Base-by-base conservation (phyloP, 1,140 invertebrate species). In the Diprion similis region DNA sequence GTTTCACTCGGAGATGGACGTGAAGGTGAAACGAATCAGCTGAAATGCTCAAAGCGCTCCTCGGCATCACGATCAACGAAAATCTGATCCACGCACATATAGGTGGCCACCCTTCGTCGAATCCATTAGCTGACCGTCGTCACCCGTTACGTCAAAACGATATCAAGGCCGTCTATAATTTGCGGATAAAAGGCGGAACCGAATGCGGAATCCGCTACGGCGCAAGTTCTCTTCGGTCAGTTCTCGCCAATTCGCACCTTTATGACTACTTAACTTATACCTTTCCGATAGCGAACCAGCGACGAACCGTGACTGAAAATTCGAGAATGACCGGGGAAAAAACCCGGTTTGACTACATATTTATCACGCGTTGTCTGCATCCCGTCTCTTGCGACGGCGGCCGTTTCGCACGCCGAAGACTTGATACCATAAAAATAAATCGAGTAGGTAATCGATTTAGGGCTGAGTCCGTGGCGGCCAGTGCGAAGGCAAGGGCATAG, bases 381-480 rank as follows among this genome's bases (percentile, higher is more conserved):
- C 51, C 24, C 24, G 51, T 13, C 51, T 59, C 51, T 59, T 13
- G 24, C 24, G 24, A n/a, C 24, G 24, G 24, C 24, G 24, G 11
- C n/a, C 51, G 51, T 13, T 59, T 59, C n/a, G 51, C 24, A 37
- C 11, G 51, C 51, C 51, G n/a, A 8, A 59, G 51, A 59, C n/a
- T 59, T n/a, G 51, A 59, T 59, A 59, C 51, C 51, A n/a, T 59
- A 59, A 59, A 59, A 59, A 59, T 59, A n/a, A 59, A 59, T 59
- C 24, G 24, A 37, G 24, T 37, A 37, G 24, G 24, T 37, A 37
- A 37, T 37, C 4, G 51, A 59, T 59, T 59, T 11, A 59, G 51
- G 51, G 51, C n/a, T 13, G 6, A 37, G 24, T 37, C 24, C 24
- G 11, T 59, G 51, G 51, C n/a, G 11, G 11, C 24, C 51, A 59